Evolutionary conservation across 2,113 vertebrate genomes (phyloP), one percentile per base, ranked within the genome.

Genomic region (Neotoma lepida): DNA sequence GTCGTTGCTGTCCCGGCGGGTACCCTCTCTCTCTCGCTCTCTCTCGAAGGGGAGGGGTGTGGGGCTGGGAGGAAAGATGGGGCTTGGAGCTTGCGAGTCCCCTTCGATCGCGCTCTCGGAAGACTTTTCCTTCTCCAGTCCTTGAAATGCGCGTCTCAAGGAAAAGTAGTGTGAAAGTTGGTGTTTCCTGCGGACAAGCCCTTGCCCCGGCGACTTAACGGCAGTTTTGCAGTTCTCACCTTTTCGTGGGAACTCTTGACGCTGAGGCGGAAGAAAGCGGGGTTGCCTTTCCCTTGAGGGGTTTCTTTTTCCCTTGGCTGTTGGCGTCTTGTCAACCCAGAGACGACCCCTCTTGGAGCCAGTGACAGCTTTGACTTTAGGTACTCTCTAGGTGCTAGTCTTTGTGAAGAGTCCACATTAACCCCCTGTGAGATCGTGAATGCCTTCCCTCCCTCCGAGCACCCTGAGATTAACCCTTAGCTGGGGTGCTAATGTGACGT

Each of bases 401-500:
- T 89, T 73, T 58, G 70, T 95, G n/a, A 89, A 91, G 94, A 84
- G 82, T 56, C 8, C 49, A n/a, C 39, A 6, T 46, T 88, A 24
- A 66, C 68, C 30, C 15, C 63, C 20, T 5, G 2, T 26, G 64
- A 76, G 82, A 70, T 88, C 22, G 54, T 58, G 84, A 86, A 13
- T 41, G 94, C 91, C 96, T 96, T 97, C 92, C 95, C 93, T 94
- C 66, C 90, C 89, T 86, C 95, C 90, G 35, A 90, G 35, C 90
- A 26, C 90, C 95, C 49, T 92, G 39, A 26, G 86, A 92, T 98
- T 97, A 98, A 98, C 98, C 95, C 98, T 90, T 77, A 93, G 89
- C 96, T 46, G 87, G 44, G 44, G 87, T 3, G 91, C 96, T 46
- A 78, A n/a, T 30, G 86, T 4, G 95, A 18, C 64, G 24, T 22